These are phyloP conservation scores for Onychomys arenicola DNA, from an alignment of 2,797 vertebrate species.

Conservation along the genomic window DNA sequence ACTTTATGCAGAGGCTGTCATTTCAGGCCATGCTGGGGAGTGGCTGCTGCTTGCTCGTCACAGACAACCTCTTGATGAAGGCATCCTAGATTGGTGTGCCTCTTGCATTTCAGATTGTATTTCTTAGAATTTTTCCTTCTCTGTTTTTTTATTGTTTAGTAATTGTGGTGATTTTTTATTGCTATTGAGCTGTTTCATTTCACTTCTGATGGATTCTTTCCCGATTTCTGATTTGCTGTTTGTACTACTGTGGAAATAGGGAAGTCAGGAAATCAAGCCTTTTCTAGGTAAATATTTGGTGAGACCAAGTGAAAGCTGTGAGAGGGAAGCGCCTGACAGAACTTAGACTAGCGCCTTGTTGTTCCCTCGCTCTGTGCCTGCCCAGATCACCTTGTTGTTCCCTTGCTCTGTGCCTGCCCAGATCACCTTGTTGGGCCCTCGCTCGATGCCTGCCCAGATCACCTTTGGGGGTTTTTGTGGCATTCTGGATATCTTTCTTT, in stretches of 20 bases:
- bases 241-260: background rate
- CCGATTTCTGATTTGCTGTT: conserved; percentile 11
- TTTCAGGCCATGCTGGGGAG: background rate
- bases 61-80: background rate
- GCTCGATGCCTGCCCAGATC: background rate
- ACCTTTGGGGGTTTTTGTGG: background rate
- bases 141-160: conserved; percentile 18
- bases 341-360: background rate
- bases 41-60: background rate
- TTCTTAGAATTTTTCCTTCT: background rate
- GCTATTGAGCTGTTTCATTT: background rate
- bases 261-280: background rate
- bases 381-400: background rate
- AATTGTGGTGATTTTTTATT: background rate
- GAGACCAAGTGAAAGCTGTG: background rate
- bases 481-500: background rate
- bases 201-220: background rate
- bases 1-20: background rate
- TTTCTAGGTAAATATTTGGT: background rate
- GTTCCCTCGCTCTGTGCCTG: background rate
- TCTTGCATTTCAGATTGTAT: background rate
- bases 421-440: background rate
- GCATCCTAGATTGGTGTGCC: background rate
- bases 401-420: background rate
- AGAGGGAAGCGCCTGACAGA: background rate